A percentile compares a stretch with the other conserved stretches of the same genome.
These are phyloP conservation scores for Argyra leucocephala DNA, from an alignment of 2,888 invertebrate species.

Conservation along the genomic window DNA sequence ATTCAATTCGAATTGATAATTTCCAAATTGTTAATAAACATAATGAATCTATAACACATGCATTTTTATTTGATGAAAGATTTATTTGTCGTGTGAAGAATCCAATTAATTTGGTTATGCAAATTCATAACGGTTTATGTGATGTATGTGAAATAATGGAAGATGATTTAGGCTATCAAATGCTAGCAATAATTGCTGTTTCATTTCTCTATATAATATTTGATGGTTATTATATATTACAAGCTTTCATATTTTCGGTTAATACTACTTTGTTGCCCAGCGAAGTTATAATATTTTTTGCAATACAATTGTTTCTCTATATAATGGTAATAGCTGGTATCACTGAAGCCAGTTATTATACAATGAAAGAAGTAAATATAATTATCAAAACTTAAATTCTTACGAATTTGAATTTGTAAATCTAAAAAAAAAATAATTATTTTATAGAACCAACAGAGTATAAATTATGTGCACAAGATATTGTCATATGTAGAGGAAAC, in stretches of 20 bases:
- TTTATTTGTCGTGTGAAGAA: not conserved
- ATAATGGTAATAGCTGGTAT: slow-evolving; percentile 36
- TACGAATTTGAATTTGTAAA: too few relatives aligned
- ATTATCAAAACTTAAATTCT: too few relatives aligned
- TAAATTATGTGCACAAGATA: slow-evolving; percentile 37
- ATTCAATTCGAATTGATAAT: not conserved
- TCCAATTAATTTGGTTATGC: not conserved
- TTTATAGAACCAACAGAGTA: slow-evolving; percentile 29
- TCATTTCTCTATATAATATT: slow-evolving; percentile 39
- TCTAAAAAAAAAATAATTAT: too few relatives aligned
- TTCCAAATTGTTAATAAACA: not conserved
- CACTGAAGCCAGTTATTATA: slow-evolving; percentile 36
- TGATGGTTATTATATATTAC: slow-evolving; percentile 38
- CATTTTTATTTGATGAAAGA: not conserved
- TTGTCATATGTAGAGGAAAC: slow-evolving; percentile 36
- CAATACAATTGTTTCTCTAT: slow-evolving; percentile 38
- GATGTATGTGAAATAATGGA: slow-evolving; percentile 38
- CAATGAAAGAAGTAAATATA: slow-evolving; percentile 28
- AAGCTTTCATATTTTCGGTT: slow-evolving; percentile 31
- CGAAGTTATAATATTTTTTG: slow-evolving; percentile 38
- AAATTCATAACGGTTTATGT: slow-evolving; percentile 36
- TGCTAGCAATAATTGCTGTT: slow-evolving; percentile 38
- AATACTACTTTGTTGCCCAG: slow-evolving; percentile 35
- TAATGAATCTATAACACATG: not conserved
- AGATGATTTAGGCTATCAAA: slow-evolving; percentile 37